Evolutionary conservation across 2,888 invertebrate species (phyloP).

Genomic region (Andrena minutula): DNA sequence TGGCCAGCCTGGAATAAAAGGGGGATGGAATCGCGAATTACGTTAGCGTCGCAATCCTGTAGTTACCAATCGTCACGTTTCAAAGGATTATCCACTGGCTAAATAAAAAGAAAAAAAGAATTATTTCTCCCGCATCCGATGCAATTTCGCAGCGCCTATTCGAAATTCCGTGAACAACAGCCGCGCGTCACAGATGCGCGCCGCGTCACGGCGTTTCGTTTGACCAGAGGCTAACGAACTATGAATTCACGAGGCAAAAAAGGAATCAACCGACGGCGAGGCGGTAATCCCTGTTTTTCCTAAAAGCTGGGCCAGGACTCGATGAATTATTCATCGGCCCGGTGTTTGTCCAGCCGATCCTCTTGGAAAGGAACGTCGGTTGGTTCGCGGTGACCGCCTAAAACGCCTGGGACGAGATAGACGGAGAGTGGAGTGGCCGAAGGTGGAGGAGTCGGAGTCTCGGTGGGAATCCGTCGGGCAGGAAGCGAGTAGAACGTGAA

Average conservation of each 20-base stretch:
- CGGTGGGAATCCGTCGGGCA: background rate
- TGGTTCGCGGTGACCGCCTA: background rate
- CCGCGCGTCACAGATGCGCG: slow-evolving; percentile 14
- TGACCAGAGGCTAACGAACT: slow-evolving; percentile 70
- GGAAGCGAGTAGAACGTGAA: slow-evolving; percentile 8
- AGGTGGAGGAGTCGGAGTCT: background rate
- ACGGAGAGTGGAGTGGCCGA: too few relatives aligned
- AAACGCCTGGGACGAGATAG: background rate
- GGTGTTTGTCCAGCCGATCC: slow-evolving; percentile 52
- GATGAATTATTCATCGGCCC: slow-evolving; percentile 72
- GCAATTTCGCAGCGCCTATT: too few relatives aligned
- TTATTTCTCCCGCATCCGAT: too few relatives aligned
- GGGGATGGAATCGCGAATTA: background rate
- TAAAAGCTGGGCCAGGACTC: slow-evolving; percentile 56
- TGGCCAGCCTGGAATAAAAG: background rate
- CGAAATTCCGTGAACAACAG: too few relatives aligned
- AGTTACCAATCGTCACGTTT: too few relatives aligned
- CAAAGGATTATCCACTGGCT: too few relatives aligned
- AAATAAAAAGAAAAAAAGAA: too few relatives aligned
- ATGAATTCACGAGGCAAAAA: slow-evolving; percentile 66
- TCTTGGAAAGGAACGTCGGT: slow-evolving; percentile 17
- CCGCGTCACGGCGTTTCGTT: slow-evolving; percentile 67
- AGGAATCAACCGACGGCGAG: slow-evolving; percentile 36
- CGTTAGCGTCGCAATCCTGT: too few relatives aligned
- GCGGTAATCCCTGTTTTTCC: slow-evolving; percentile 53